A percentile compares a stretch with the other conserved stretches of the same genome.
Evolutionary conservation across 2,113 vertebrate species (phyloP).

Genomic region (Ceyx cyanopectus): DNA sequence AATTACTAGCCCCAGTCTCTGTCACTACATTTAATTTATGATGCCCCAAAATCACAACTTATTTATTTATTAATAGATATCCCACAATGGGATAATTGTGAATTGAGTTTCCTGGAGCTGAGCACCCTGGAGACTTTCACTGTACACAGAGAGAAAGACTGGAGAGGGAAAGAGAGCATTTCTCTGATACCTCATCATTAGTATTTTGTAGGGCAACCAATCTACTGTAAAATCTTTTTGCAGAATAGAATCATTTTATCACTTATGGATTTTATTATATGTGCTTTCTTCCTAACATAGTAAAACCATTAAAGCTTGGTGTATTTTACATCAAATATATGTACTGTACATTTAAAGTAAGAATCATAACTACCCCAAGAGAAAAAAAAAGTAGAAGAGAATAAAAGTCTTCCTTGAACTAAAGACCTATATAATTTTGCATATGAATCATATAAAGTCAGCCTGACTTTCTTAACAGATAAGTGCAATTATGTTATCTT

Average conservation of each 20-base stretch:
- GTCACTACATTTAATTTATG: background rate
- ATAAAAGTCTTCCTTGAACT: background rate
- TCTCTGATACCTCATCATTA: constrained; percentile 42
- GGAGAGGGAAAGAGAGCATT: background rate
- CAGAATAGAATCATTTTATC: constrained; percentile 57
- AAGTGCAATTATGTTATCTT: background rate
- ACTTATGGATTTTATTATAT: constrained; percentile 41
- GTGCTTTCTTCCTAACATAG: constrained; percentile 16
- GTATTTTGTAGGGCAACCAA: constrained; percentile 56
- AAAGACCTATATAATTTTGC: background rate
- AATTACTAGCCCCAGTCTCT: constrained; percentile 50
- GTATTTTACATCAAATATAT: constrained; percentile 15
- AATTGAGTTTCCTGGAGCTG: constrained; percentile 52
- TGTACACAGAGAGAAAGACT: background rate
- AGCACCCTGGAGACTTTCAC: constrained; percentile 38
- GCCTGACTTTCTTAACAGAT: background rate
- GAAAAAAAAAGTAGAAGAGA: background rate
- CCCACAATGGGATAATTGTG: constrained; percentile 45
- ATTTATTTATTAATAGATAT: background rate
- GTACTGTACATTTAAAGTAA: background rate
- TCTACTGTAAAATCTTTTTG: constrained; percentile 35
- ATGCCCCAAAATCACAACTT: background rate
- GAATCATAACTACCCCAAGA: background rate
- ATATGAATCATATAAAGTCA: background rate
- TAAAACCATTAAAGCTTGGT: constrained; percentile 17